Percentiles rank a stretch among this genome's conserved stretches.
Conservation (phyloP, 2,797 vertebrate species). For the Myotis vivesi region DNA sequence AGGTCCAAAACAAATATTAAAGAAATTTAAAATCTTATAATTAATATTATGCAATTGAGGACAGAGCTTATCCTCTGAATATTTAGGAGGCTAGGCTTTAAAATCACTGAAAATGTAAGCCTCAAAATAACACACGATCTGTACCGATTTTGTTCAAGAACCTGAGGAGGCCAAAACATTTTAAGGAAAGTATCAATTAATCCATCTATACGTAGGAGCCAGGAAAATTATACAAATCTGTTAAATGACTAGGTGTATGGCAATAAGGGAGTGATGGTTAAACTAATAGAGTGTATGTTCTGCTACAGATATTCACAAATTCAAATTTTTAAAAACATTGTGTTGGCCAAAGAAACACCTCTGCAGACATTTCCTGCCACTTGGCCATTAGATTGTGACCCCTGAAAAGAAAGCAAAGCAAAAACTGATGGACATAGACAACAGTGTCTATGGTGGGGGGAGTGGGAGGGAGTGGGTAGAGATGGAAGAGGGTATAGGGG, state of each 20-base stretch:
- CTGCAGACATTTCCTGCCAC: constrained; percentile 10
- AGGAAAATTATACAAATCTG: neutral
- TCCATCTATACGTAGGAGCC: neutral
- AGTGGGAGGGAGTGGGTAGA: neutral
- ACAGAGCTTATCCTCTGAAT: neutral
- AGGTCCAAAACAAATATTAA: constrained; percentile 42
- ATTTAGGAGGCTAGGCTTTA: constrained; percentile 21
- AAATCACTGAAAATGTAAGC: constrained; percentile 32
- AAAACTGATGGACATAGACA: neutral
- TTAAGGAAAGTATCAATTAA: neutral
- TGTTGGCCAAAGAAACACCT: neutral
- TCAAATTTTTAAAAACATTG: constrained; percentile 1
- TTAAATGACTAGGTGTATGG: neutral
- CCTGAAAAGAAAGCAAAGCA: neutral
- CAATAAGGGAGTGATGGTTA: neutral
- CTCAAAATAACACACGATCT: neutral
- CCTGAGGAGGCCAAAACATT: constrained; percentile 1
- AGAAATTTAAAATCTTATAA: constrained; percentile 27
- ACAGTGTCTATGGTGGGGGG: neutral
- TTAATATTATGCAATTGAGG: neutral
- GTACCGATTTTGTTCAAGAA: constrained; percentile 37
- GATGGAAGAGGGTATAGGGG: neutral
- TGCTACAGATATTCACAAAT: constrained; percentile 38
- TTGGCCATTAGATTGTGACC: constrained; percentile 34
- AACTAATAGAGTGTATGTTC: neutral